Base-by-base conservation (phyloP, 2,888 invertebrate species). In the Macaria liturata region DNA sequence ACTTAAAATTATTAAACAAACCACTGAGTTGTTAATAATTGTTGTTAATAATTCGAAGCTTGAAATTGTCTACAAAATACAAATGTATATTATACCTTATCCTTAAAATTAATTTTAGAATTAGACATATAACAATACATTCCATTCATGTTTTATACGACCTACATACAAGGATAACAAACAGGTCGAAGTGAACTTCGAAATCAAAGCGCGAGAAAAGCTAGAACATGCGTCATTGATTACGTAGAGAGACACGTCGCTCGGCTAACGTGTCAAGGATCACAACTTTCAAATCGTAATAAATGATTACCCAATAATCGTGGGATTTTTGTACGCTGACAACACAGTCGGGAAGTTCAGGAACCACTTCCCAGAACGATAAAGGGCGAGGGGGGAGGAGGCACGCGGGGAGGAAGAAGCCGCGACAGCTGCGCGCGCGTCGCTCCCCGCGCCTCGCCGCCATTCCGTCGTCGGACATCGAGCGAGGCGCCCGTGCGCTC, bases 341-440 rank as follows among this genome's bases (percentile, higher is more conserved):
- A 88, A 86, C 88, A 79, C 83, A 71, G 79, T 81, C 84, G 91
- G 91, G 91, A 91, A 90, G 89, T 83, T 88, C 86, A 89, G 91
- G 91, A 91, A 90, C 91, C 88, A 90, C 88, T 91, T 90, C 91
- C 91, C 90, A 91, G 91, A 91, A 91, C 90, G 90, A 89, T 88
- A 87, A 86, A 86, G 89, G 88, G 87, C 83, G 51, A 83, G 75
- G 80, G 78, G 78, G 75, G 66, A 59, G 61, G 74, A 55, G 64
- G 69, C 49, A 75, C 66, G 74, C 76, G 67, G 74, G 75, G 75
- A 69, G 79, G 78, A 75, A 76, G 74, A 76, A 75, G 81, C 80
- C 78, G 81, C 86, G 89, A 86, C 88, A 88, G 88, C 89, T 87
- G 89, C 89, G 89, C 84, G 81, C 74, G 87, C 87, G 86, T 80